A percentile compares a stretch with the other conserved stretches of the same genome.
Evolutionary conservation across 2,888 invertebrate genomes (phyloP).

Genomic region (Ecliptopera silaceata): DNA sequence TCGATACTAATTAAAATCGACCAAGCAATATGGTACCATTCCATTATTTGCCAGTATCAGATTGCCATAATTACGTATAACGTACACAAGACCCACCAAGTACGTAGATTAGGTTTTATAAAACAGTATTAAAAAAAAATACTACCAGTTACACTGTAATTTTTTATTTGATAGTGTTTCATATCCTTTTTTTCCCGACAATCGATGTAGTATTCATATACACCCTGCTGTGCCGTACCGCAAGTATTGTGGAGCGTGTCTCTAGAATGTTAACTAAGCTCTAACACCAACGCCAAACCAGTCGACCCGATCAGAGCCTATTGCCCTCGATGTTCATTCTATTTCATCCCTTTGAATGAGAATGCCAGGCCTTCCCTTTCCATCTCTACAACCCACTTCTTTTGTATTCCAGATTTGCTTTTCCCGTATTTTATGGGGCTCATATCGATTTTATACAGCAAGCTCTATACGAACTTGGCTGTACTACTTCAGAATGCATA

Average conservation of each 20-base stretch:
- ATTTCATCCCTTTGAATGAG: conserved; percentile 35
- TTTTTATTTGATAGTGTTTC: too few species aligned
- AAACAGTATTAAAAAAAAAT: too few species aligned
- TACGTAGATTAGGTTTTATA: not conserved
- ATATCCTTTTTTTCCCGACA: too few species aligned
- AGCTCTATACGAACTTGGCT: not conserved
- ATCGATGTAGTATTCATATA: not conserved
- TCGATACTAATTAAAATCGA: conserved; percentile 72
- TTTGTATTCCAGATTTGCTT: conserved; percentile 16
- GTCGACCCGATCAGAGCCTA: conserved; percentile 26
- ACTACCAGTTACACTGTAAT: too few species aligned
- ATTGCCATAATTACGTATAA: not conserved
- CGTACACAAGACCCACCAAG: not conserved
- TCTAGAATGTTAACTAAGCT: conserved; percentile 20
- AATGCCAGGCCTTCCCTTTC: conserved; percentile 32
- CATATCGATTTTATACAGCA: not conserved
- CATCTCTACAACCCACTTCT: conserved; percentile 14
- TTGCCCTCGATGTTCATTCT: conserved; percentile 41
- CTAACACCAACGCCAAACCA: conserved; percentile 27
- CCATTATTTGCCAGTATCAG: conserved; percentile 41
- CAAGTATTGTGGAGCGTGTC: not conserved
- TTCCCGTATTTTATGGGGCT: conserved; percentile 2
- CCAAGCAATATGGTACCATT: conserved; percentile 61
- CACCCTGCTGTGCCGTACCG: not conserved
- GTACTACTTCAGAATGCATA: not conserved